These are phyloP conservation scores for Microtus richardsoni DNA, from an alignment of 2,113 vertebrate genomes.

Conservation along the genomic window DNA sequence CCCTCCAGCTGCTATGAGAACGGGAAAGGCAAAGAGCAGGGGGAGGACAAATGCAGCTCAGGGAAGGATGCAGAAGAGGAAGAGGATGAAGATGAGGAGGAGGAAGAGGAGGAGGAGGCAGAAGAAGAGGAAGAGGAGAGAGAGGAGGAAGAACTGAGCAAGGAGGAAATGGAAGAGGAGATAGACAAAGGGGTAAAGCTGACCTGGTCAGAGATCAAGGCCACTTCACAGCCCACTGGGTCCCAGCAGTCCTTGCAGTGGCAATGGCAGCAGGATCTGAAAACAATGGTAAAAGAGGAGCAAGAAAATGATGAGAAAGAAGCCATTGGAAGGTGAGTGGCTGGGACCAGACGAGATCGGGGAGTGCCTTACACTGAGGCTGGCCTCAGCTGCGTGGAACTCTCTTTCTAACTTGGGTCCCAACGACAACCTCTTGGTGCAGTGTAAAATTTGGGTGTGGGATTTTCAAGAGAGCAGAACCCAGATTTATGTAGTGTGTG, in stretches of 20 bases:
- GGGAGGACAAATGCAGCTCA: background rate
- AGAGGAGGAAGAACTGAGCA: background rate
- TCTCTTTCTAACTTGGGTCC: background rate
- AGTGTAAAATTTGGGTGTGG: background rate
- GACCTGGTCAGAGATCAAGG: background rate
- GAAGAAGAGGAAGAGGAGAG: conserved; percentile 16
- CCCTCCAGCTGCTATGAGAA: background rate
- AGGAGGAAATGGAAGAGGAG: conserved; percentile 23
- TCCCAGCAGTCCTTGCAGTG: conserved; percentile 22
- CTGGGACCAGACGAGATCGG: background rate
- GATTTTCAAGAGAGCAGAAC: background rate
- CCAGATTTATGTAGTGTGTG: background rate
- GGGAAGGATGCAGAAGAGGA: background rate
- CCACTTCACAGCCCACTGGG: fast-evolving
- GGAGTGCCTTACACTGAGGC: fast-evolving
- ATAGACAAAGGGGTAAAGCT: background rate
- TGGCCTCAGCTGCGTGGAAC: fast-evolving
- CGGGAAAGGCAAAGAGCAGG: background rate
- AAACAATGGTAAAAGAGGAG: conserved; percentile 52
- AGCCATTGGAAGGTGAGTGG: conserved; percentile 85
- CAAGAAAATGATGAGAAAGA: conserved; percentile 78
- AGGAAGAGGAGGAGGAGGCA: background rate
- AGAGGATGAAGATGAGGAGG: background rate
- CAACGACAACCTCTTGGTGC: background rate
- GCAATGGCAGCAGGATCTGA: conserved; percentile 33